These are phyloP conservation scores for Chrysolophus pictus DNA, from an alignment of 2,797 vertebrate genomes.

Conservation along the genomic window DNA sequence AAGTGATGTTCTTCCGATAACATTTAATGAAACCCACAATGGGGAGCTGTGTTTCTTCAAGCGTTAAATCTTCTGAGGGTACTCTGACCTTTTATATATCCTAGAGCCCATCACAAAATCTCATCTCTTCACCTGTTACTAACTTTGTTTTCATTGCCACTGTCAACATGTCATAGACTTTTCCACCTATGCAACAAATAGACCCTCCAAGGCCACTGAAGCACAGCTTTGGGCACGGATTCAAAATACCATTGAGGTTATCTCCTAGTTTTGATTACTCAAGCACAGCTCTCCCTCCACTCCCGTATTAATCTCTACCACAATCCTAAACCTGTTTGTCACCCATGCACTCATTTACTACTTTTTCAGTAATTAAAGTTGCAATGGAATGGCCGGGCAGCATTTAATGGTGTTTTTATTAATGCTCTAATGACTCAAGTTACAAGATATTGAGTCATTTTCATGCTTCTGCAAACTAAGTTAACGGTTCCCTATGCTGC, in stretches of 20 bases:
- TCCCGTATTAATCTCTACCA: background rate
- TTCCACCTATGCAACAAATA: background rate
- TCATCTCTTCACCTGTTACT: background rate
- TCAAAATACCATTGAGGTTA: background rate
- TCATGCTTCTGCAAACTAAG: background rate
- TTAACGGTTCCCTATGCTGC: background rate
- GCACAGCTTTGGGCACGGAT: background rate
- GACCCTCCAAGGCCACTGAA: background rate
- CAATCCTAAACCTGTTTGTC: conserved; percentile 32
- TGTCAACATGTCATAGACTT: background rate
- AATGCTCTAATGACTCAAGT: background rate
- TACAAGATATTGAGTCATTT: conserved; percentile 19
- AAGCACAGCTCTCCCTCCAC: background rate
- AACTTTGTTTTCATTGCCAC: background rate
- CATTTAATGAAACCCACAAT: background rate
- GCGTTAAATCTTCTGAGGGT: background rate
- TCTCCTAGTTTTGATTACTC: background rate
- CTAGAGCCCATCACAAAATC: background rate
- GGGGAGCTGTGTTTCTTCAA: background rate
- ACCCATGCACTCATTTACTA: conserved; percentile 40
- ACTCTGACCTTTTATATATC: background rate
- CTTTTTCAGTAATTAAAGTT: conserved; percentile 27
- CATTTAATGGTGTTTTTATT: conserved; percentile 46
- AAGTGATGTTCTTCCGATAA: background rate
- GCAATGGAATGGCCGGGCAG: background rate